These are phyloP conservation scores for Threskiornis aethiopicus DNA, from an alignment of 2,797 vertebrate species.

Conservation along the genomic window DNA sequence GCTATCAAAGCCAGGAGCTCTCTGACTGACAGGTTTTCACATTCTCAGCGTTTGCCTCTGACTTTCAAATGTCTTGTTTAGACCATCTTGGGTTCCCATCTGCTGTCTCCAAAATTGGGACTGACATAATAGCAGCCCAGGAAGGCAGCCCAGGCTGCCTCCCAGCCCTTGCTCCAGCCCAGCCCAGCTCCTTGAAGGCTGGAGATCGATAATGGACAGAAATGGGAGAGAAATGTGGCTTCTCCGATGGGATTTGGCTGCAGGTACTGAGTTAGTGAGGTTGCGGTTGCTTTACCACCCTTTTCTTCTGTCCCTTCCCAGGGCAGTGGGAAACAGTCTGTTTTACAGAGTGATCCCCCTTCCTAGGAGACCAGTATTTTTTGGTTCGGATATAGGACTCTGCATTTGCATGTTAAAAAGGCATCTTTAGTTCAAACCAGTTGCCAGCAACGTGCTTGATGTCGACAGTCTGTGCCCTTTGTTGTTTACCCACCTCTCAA, in stretches of 20 bases:
- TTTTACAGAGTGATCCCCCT: neutral
- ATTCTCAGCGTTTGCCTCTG: neutral
- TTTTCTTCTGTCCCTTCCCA: neutral
- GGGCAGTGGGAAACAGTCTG: neutral
- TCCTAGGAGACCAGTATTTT: neutral
- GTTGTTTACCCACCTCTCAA: neutral
- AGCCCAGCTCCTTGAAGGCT: neutral
- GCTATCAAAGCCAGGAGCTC: neutral
- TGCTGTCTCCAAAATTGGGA: neutral
- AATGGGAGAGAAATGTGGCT: neutral
- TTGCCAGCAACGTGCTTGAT: neutral
- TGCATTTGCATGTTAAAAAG: neutral
- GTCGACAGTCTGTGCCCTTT: neutral
- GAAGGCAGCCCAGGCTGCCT: neutral
- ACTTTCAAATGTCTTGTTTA: constrained; percentile 24
- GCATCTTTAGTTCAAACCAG: neutral
- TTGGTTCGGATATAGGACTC: neutral
- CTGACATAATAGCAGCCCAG: neutral
- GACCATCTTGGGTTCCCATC: constrained; percentile 31
- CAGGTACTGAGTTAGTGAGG: accelerated
- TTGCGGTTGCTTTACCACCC: neutral
- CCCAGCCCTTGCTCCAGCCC: neutral
- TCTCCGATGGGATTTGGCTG: neutral
- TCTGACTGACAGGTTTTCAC: constrained; percentile 27
- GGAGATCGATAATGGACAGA: neutral